Evolutionary conservation across 2,113 vertebrate species (phyloP).

Genomic region (Apteryx mantelli): DNA sequence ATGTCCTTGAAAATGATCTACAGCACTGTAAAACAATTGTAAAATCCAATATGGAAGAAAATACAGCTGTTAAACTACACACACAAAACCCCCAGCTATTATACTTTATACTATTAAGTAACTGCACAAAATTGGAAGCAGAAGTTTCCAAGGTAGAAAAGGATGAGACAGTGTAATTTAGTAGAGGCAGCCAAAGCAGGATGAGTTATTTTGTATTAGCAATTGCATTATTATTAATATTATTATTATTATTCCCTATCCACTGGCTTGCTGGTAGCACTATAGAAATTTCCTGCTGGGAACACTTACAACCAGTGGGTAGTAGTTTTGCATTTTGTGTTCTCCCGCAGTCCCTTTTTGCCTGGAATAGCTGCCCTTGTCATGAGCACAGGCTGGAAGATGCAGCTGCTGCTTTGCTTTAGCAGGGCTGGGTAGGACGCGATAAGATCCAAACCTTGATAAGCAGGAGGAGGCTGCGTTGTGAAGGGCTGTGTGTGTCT

Average conservation of each 20-base stretch:
- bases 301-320: neutral
- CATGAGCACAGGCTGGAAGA: neutral
- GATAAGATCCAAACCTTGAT: neutral
- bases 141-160: neutral
- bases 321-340: rapidly evolving
- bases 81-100: no score
- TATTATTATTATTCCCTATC: neutral
- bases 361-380: neutral
- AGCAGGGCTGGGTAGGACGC: neutral
- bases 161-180: neutral
- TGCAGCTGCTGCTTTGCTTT: neutral
- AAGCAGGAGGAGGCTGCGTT: neutral
- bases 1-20: neutral
- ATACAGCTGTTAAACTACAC: neutral
- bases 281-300: neutral
- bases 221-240: neutral
- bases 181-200: neutral
- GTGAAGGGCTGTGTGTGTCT: neutral
- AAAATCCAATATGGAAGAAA: neutral
- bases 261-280: neutral
- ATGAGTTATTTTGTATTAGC: neutral
- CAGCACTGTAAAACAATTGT: no score
- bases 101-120: neutral
- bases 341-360: neutral
- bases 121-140: neutral